Evolutionary conservation across 2,888 invertebrate genomes (phyloP).

Genomic region (Euplexia lucipara): DNA sequence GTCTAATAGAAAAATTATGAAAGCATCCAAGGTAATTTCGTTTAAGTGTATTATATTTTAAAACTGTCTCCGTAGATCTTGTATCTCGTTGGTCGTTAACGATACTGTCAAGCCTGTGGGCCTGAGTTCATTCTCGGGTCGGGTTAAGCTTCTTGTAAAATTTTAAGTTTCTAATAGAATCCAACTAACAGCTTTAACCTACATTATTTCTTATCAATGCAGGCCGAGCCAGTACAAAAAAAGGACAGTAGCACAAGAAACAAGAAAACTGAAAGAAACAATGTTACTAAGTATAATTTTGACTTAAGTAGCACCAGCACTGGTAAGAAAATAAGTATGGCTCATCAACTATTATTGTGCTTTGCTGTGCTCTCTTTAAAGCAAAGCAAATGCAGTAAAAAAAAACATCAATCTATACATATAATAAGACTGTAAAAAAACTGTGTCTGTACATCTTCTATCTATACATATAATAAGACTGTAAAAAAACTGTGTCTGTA

Average conservation of each 20-base stretch:
- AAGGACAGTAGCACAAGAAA: not conserved
- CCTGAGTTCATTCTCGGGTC: too few relatives aligned
- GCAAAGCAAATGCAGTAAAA: not conserved
- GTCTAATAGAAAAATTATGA: slow-evolving; percentile 74
- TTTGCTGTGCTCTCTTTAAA: not conserved
- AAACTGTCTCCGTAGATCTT: not conserved
- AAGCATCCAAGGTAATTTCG: slow-evolving; percentile 51
- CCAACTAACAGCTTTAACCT: too few relatives aligned
- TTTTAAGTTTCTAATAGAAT: too few relatives aligned
- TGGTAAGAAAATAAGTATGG: slow-evolving; percentile 22
- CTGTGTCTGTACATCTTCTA: too few relatives aligned
- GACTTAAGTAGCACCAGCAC: slow-evolving; percentile 6
- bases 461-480: too few relatives aligned
- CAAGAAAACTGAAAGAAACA: slow-evolving; percentile 25
- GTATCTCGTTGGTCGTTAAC: too few relatives aligned
- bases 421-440: too few relatives aligned
- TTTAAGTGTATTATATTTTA: not conserved
- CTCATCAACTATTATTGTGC: not conserved
- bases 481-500: too few relatives aligned
- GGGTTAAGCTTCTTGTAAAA: too few relatives aligned
- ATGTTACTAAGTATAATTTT: not conserved
- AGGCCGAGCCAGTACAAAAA: slow-evolving; percentile 13
- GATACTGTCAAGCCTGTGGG: too few relatives aligned
- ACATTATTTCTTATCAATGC: not conserved
- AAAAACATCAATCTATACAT: too few relatives aligned